Evolutionary conservation across 35 echinoderm and acorn worm genomes (phyloP).

Genomic region (Diadema setosum): DNA sequence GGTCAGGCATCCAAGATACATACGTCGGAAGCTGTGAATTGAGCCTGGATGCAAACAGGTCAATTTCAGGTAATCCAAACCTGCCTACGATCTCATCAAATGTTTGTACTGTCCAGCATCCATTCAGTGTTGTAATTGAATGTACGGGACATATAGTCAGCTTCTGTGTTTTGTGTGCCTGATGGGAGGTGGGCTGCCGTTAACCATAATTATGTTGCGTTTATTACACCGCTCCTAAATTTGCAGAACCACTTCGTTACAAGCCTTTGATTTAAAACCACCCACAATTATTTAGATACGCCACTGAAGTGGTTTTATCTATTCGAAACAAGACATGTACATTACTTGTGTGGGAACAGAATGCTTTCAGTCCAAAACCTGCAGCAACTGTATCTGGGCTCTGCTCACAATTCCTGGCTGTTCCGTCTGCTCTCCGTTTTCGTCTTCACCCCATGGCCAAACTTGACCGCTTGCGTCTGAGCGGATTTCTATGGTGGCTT

Average conservation of each 20-base stretch:
- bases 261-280: slow-evolving; percentile 35
- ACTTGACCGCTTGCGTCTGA: slow-evolving; percentile 42
- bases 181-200: slow-evolving; percentile 57
- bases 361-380: slow-evolving; percentile 34
- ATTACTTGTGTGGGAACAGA: slow-evolving; percentile 17
- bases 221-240: slow-evolving; percentile 69
- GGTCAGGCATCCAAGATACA: slow-evolving; percentile 85
- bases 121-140: slow-evolving; percentile 77
- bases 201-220: slow-evolving; percentile 56
- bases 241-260: slow-evolving; percentile 41
- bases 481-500: slow-evolving; percentile 18
- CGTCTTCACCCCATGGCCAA: slow-evolving; percentile 24
- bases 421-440: slow-evolving; percentile 50
- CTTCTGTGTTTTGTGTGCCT: slow-evolving; percentile 26
- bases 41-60: slow-evolving; percentile 75
- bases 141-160: slow-evolving; percentile 47
- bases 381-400: slow-evolving; percentile 23
- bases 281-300: slow-evolving; percentile 66
- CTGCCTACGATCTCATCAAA: slow-evolving; percentile 24
- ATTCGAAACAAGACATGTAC: slow-evolving; percentile 37
- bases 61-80: slow-evolving; percentile 58
- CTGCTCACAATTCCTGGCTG: not conserved
- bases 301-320: slow-evolving; percentile 68
- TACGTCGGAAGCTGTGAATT: slow-evolving; percentile 49
- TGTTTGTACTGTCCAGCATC: slow-evolving; percentile 47